Evolutionary conservation across 2,888 invertebrate species (phyloP), one percentile per base, ranked within the genome.

Genomic region (Eupithecia pulchellata): DNA sequence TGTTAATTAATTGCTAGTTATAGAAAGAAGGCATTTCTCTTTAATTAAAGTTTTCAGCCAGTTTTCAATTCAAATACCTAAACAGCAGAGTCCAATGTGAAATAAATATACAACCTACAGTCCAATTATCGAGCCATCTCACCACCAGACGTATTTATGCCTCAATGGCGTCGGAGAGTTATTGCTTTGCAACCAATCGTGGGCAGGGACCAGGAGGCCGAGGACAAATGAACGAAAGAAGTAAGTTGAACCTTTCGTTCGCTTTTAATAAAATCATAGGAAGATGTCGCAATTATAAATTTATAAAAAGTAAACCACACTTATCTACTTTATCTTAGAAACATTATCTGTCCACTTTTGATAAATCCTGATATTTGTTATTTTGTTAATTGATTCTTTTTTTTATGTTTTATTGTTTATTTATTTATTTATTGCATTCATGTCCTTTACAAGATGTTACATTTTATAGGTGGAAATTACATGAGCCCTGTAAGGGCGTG

Each of bases 131-230:
- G 64, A 8, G 14, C 13, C 67, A 76, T 77, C 81, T 79, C 82
- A 81, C 81, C 82, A 83, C 80, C 81, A 61, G 80, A 77, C 79
- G 79, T 82, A 80, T 86, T 89, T 87, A 86, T 88, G 84, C 81
- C 81, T 89, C 82, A 74, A 77, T 84, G 87, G 83, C 82, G 81
- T 79, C 76, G 25, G 34, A 65, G 67, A 76, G 60, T 69, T 74
- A 74, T 73, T 66, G 64, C 72, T 62, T 73, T 39, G 52, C 58
- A 74, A 77, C 74, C 72, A 71, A 74, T 73, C 71, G 66, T 69
- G 62, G 42, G 39, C 66, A 70, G 69, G 66, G 52, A 25, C 71
- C 74, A 65, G 61, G 66, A 63, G 8, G 73, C 73, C 75, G 73
- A 77, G 75, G 77, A 64, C 74, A 71, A 66, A 29, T 34, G 61